Conservation (phyloP, 1,140 invertebrate genomes). For the Anadara kagoshimensis region DNA sequence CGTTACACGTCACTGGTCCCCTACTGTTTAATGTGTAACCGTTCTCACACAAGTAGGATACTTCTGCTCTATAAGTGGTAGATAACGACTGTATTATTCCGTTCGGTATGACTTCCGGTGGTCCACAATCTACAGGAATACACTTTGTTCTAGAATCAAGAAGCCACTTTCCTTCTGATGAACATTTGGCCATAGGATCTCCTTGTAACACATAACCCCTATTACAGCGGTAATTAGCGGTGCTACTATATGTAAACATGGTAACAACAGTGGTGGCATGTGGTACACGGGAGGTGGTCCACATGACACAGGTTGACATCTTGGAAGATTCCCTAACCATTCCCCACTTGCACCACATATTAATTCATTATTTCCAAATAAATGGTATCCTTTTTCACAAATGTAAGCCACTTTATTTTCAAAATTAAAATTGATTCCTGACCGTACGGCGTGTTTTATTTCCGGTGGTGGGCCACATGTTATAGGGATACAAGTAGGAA, state of each 20-base stretch:
- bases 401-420: conserved; percentile 47
- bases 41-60: conserved; percentile 51
- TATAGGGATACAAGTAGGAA: conserved; percentile 82
- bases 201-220: conserved; percentile 52
- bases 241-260: conserved; percentile 69
- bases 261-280: conserved; percentile 50
- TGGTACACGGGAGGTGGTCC: conserved; percentile 48
- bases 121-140: conserved; percentile 85
- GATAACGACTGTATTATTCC: conserved; percentile 80
- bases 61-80: conserved; percentile 81
- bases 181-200: conserved; percentile 38
- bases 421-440: conserved; percentile 37
- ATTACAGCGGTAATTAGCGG: conserved; percentile 74
- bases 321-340: conserved; percentile 61
- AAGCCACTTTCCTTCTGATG: conserved; percentile 48
- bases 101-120: conserved; percentile 84
- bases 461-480: conserved; percentile 43
- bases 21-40: conserved; percentile 49
- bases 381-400: conserved; percentile 76
- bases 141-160: conserved; percentile 75
- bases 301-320: conserved; percentile 54
- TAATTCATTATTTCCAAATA: conserved; percentile 65
- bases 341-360: conserved; percentile 51
- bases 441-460: conserved; percentile 33
- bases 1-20: conserved; percentile 40